Percentiles rank a stretch among this genome's conserved stretches.
These are phyloP conservation scores for Piprites chloris DNA, from an alignment of 2,113 vertebrate species.

Conservation along the genomic window DNA sequence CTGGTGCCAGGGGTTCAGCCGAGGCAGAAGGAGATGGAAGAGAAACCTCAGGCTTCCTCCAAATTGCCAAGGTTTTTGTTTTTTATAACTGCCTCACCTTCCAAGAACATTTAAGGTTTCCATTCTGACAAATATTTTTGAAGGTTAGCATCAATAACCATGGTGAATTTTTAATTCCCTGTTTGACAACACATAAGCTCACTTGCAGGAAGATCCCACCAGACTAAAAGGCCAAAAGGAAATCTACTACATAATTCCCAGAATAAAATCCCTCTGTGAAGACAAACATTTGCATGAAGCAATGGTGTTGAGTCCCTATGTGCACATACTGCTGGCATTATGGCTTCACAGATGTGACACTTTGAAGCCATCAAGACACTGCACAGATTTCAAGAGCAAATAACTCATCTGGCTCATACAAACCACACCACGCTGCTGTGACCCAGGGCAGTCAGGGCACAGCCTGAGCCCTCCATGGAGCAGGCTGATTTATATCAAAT, in stretches of 20 bases:
- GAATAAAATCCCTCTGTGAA: not conserved
- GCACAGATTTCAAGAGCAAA: not conserved
- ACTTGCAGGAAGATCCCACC: not conserved
- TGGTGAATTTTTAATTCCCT: not conserved
- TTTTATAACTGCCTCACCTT: not conserved
- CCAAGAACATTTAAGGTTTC: not conserved
- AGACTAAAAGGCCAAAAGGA: not conserved
- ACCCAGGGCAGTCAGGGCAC: accelerated
- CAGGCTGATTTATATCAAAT: not conserved
- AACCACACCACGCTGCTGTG: not conserved
- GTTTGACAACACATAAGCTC: not conserved
- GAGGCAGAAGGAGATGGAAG: not conserved
- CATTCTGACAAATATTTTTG: not conserved
- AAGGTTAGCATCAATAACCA: not conserved
- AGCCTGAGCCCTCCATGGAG: not conserved
- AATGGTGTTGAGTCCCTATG: not conserved
- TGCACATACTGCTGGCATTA: not conserved
- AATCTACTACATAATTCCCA: not conserved
- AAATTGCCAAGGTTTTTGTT: not conserved
- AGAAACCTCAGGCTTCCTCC: not conserved
- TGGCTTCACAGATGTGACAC: accelerated
- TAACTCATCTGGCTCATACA: not conserved
- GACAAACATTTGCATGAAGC: not conserved
- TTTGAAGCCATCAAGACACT: not conserved
- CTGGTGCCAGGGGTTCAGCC: not conserved